Conservation (phyloP, 2,888 invertebrate genomes). For the Hecatera dysodea region DNA sequence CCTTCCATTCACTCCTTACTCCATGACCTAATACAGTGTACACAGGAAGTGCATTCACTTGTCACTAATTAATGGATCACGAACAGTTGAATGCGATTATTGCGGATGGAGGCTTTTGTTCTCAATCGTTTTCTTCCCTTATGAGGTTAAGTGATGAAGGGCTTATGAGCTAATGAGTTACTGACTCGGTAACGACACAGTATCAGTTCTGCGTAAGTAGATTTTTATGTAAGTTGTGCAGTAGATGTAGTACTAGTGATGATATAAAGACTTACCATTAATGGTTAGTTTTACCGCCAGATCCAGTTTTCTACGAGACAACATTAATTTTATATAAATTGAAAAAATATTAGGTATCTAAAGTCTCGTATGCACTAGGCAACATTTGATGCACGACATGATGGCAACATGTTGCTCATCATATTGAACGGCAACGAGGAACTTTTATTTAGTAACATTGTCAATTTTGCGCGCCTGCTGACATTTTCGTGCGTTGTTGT, state of each 20-base stretch:
- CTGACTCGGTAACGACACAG: constrained; percentile 26
- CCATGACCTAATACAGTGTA: constrained; percentile 30
- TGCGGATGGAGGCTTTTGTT: constrained; percentile 51
- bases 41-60: constrained; percentile 75
- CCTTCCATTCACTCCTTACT: constrained; percentile 26
- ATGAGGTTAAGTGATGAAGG: constrained; percentile 43
- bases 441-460: no score
- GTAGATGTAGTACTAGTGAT: not conserved
- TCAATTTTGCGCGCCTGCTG: no score
- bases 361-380: no score
- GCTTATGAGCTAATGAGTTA: constrained; percentile 37
- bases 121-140: constrained; percentile 53
- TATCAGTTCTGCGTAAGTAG: constrained; percentile 15
- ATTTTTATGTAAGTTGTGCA: constrained; percentile 14
- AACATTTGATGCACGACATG: no score
- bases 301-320: not conserved
- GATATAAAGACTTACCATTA: not conserved
- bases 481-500: no score
- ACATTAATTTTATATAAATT: no score
- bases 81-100: constrained; percentile 61
- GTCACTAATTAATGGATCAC: constrained; percentile 75
- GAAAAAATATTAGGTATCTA: no score
- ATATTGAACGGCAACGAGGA: no score
- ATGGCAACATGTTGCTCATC: no score
- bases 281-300: not conserved